Evolutionary conservation across 2,113 vertebrate genomes (phyloP).

Genomic region (Rhynchomys soricoides): DNA sequence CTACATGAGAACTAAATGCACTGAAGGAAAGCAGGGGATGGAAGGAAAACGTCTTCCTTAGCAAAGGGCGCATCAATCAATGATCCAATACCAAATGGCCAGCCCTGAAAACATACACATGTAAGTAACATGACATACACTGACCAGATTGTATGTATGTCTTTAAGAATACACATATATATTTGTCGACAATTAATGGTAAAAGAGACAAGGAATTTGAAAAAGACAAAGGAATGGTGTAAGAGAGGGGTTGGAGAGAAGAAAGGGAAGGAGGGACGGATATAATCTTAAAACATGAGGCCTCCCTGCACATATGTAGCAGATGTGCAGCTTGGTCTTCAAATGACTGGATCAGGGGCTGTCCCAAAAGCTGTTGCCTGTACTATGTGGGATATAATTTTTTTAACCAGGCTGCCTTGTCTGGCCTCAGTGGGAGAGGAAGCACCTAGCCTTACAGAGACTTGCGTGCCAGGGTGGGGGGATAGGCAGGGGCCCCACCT

Average conservation of each 20-base stretch:
- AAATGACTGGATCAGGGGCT: too few relatives aligned
- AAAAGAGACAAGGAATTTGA: neutral
- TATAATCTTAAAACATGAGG: neutral
- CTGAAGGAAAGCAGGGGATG: neutral
- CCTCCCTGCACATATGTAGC: too few relatives aligned
- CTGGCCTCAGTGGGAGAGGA: too few relatives aligned
- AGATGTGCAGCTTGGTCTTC: too few relatives aligned
- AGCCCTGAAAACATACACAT: neutral
- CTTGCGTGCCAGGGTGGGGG: too few relatives aligned
- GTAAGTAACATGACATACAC: neutral
- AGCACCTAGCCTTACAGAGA: too few relatives aligned
- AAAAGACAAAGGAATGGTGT: neutral
- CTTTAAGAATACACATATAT: neutral
- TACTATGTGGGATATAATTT: too few relatives aligned
- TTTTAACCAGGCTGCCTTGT: too few relatives aligned
- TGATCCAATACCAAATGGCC: neutral
- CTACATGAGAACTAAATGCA: neutral
- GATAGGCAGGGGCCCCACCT: too few relatives aligned
- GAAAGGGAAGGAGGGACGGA: neutral
- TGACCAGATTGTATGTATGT: neutral
- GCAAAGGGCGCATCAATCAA: neutral
- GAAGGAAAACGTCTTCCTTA: neutral
- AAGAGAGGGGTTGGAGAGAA: neutral
- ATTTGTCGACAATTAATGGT: neutral
- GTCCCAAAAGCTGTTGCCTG: too few relatives aligned